Evolutionary conservation across 2,888 invertebrate genomes (phyloP).

Genomic region (Cenopis cana): DNA sequence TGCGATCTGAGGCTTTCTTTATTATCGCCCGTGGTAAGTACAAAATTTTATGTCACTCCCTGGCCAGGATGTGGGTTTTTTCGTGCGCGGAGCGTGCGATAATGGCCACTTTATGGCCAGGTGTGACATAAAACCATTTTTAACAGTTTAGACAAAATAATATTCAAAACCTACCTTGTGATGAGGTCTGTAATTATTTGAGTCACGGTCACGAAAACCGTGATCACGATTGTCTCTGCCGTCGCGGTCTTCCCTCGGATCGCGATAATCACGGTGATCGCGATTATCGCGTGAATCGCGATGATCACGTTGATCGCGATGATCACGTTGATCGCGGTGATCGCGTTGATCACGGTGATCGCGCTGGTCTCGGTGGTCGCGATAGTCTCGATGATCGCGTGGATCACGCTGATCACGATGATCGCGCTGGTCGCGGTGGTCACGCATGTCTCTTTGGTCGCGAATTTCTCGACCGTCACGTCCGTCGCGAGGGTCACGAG

Average conservation of each 20-base stretch:
- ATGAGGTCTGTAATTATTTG: slow-evolving; percentile 71
- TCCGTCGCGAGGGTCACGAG: slow-evolving; percentile 51
- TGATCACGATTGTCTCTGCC: slow-evolving; percentile 57
- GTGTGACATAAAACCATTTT: too few relatives aligned
- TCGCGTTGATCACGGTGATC: slow-evolving; percentile 64
- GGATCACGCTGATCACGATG: slow-evolving; percentile 56
- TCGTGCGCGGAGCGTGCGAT: too few relatives aligned
- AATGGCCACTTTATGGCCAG: too few relatives aligned
- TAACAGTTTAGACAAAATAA: neutral
- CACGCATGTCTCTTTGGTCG: slow-evolving; percentile 46
- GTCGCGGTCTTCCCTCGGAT: slow-evolving; percentile 56
- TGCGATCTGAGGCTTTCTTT: too few relatives aligned
- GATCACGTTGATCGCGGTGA: slow-evolving; percentile 49
- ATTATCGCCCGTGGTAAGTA: too few relatives aligned
- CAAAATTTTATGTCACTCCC: too few relatives aligned
- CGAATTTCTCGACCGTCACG: slow-evolving; percentile 53
- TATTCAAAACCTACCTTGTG: slow-evolving; percentile 65
- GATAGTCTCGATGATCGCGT: slow-evolving; percentile 59
- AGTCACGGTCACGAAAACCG: slow-evolving; percentile 75
- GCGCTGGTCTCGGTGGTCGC: slow-evolving; percentile 44
- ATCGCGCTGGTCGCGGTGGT: slow-evolving; percentile 57
- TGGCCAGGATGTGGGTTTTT: too few relatives aligned
- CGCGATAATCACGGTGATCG: slow-evolving; percentile 59
- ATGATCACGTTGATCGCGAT: slow-evolving; percentile 49
- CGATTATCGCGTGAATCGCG: slow-evolving; percentile 47